Percentiles rank a stretch among this genome's conserved stretches.
Conservation (phyloP, 2,797 vertebrate species). For the Dallia pectoralis region DNA sequence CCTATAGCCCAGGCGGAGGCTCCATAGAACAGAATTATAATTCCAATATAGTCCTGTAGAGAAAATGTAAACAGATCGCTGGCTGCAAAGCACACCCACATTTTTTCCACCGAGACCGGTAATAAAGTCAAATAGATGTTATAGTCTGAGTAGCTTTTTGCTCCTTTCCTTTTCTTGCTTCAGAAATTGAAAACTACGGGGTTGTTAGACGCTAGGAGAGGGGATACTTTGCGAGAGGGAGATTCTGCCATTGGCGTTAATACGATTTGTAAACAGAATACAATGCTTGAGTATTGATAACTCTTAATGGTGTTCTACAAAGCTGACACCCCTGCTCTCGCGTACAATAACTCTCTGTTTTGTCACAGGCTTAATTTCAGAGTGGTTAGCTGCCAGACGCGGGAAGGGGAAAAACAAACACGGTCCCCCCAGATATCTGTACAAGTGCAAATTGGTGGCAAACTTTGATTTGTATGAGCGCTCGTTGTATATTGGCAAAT, state of each 20-base stretch:
- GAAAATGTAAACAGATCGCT: conserved; percentile 78
- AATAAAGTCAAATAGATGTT: conserved; percentile 82
- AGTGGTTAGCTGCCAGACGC: conserved; percentile 41
- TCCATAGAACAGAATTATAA: conserved; percentile 78
- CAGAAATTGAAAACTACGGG: conserved; percentile 68
- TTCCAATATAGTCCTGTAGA: conserved; percentile 74
- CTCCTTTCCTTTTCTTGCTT: conserved; percentile 64
- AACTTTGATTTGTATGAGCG: conserved; percentile 62
- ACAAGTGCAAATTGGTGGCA: conserved; percentile 59
- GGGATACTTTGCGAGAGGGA: conserved; percentile 27
- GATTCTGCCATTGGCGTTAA: conserved; percentile 55
- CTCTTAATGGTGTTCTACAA: conserved; percentile 42
- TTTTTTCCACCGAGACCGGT: conserved; percentile 70
- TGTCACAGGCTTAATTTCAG: conserved; percentile 54
- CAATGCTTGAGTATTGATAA: conserved; percentile 62
- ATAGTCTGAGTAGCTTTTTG: conserved; percentile 71
- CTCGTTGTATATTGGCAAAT: conserved; percentile 55
- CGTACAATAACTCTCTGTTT: conserved; percentile 41
- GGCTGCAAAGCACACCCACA: conserved; percentile 62
- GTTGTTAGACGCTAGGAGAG: conserved; percentile 46
- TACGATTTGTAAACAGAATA: conserved; percentile 62
- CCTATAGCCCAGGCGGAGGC: conserved; percentile 69
- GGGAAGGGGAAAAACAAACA: conserved; percentile 53
- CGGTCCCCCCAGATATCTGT: conserved; percentile 50
- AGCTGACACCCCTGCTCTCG: conserved; percentile 34